Base-by-base conservation (phyloP, 2,797 vertebrate species). In the Sebastes jordani region DNA sequence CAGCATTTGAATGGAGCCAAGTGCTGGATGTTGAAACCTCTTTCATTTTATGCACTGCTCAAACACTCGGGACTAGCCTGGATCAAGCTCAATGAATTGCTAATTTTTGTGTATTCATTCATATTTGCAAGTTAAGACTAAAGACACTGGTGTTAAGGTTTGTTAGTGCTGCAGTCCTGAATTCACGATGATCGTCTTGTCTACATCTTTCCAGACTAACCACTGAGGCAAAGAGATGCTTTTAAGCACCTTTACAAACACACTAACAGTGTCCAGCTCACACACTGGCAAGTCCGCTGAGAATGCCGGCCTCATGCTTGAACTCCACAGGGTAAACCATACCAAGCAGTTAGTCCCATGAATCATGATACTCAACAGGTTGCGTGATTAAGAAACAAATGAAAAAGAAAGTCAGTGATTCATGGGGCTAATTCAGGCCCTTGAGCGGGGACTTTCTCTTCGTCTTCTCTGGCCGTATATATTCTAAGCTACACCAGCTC, bases 401-500 rank as follows among this genome's bases (percentile, higher is more conserved):
- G 85, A 88, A 91, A 86, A 87, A 89, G 85, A 90, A 89, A 92
- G 77, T 25, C 65, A 70, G 70, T 89, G 92, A 93, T 91, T 90
- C 71, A 91, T 89, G 84, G 58, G 58, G 32, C 80, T 66, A 49
- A 75, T 84, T 89, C 88, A 46, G 70, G 72, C 60, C 74, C 46
- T 61, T 79, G 90, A 90, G 80, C 27, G 22, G 74, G 36, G 84
- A 88, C 88, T 91, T 90, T 91, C 86, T 89, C 81, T 76, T 23
- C 3, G 8, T 89, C 82, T 72, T 81, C 84, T 80, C 68, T 73
- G 65, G 69, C 36, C 63, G 27, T 83, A 81, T 46, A 46, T 82
- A 90, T 87, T 67, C 64, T 71, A 7, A 78, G 56, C 70, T 67
- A 34, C 70, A 72, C 72, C 61, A 80, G 78, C 75, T 78, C 68